These are phyloP conservation scores for Araneus ventricosus DNA, from an alignment of 1,140 invertebrate species.

Conservation along the genomic window DNA sequence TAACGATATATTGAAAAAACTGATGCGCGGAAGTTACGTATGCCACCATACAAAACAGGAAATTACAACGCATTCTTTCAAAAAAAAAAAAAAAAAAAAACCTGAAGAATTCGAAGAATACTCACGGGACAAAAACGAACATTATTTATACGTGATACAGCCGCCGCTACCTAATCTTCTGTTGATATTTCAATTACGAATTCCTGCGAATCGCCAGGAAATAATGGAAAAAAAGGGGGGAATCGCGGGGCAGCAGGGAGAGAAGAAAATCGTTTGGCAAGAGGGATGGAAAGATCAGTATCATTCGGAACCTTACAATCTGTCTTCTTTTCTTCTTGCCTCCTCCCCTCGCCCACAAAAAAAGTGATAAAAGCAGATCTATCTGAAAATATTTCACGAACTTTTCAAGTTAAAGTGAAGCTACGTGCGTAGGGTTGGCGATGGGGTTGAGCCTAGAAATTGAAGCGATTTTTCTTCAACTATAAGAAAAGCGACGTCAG, in stretches of 20 bases:
- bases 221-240: neutral
- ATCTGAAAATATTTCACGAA: constrained; percentile 30
- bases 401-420: neutral
- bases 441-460: neutral
- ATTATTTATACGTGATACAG: constrained; percentile 17
- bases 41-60: neutral
- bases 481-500: neutral
- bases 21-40: neutral
- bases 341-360: neutral
- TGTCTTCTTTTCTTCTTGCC: constrained; percentile 30
- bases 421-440: neutral
- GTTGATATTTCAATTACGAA: constrained; percentile 40
- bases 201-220: neutral
- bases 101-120: neutral
- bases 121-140: neutral
- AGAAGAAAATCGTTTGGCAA: constrained; percentile 5
- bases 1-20: no score
- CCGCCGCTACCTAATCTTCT: neutral
- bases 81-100: neutral
- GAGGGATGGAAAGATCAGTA: constrained; percentile 20
- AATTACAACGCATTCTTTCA: neutral
- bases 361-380: constrained; percentile 9
- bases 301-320: constrained; percentile 30
- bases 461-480: neutral
- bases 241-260: neutral